These are phyloP conservation scores for Tipula unca DNA, from an alignment of 2,888 invertebrate genomes.

Conservation along the genomic window DNA sequence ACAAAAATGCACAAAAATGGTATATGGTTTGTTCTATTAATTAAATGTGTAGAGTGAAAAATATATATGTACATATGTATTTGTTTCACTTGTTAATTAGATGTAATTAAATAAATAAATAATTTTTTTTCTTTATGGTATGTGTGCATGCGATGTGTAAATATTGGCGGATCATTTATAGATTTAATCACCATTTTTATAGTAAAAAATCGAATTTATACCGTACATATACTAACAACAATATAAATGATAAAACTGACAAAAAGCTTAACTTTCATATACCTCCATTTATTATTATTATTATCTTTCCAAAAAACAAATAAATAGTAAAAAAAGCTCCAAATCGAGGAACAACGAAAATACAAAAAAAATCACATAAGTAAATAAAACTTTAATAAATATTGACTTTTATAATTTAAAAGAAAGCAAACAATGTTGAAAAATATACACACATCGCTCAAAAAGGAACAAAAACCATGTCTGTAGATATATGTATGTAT, in stretches of 20 bases:
- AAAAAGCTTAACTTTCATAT: background rate
- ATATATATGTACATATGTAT: too few relatives aligned
- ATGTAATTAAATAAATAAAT: too few relatives aligned
- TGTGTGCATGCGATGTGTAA: too few relatives aligned
- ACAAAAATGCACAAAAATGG: too few relatives aligned
- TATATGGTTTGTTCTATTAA: too few relatives aligned
- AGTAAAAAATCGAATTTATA: background rate
- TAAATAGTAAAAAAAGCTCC: background rate
- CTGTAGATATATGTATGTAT: background rate
- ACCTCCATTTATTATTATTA: background rate
- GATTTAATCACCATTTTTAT: background rate
- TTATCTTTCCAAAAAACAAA: background rate
- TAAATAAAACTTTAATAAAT: background rate
- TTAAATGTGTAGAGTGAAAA: too few relatives aligned
- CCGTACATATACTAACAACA: background rate
- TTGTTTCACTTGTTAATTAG: too few relatives aligned
- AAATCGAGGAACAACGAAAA: background rate
- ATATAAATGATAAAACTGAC: background rate
- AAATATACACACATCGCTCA: background rate
- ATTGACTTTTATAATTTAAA: background rate
- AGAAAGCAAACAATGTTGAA: background rate
- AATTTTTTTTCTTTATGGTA: too few relatives aligned
- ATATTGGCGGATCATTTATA: too few relatives aligned
- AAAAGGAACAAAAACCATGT: background rate
- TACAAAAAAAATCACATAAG: background rate